These are phyloP conservation scores for Steinernema feltiae DNA, from an alignment of 1,140 invertebrate species.

Conservation along the genomic window DNA sequence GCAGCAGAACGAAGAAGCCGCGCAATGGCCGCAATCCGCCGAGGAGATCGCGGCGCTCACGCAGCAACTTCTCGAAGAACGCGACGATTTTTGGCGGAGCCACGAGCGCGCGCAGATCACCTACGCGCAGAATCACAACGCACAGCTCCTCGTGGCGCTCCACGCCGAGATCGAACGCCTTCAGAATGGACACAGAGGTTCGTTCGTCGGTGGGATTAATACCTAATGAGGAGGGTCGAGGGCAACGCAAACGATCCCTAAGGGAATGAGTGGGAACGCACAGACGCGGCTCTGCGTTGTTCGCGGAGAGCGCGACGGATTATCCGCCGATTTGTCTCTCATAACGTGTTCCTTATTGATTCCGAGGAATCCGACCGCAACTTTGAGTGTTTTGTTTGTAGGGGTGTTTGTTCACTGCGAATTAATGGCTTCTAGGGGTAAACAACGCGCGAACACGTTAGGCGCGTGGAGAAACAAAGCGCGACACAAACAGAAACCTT, in stretches of 20 bases:
- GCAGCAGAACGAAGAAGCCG: neutral
- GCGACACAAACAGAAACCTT: too few relatives aligned
- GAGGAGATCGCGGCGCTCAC: neutral
- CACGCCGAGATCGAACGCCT: conserved; percentile 21
- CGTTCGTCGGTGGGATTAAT: neutral
- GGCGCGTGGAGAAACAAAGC: too few relatives aligned
- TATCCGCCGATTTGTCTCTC: neutral
- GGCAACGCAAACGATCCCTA: neutral
- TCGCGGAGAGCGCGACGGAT: too few relatives aligned
- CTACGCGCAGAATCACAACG: conserved; percentile 14
- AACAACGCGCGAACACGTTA: too few relatives aligned
- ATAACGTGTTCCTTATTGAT: too few relatives aligned
- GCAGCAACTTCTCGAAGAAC: conserved; percentile 16
- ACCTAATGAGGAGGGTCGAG: neutral
- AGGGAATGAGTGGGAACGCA: neutral
- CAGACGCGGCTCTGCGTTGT: too few relatives aligned
- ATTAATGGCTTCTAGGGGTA: too few relatives aligned
- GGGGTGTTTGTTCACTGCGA: too few relatives aligned
- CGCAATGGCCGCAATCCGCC: neutral
- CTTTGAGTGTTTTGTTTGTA: too few relatives aligned
- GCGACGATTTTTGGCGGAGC: conserved; percentile 12
- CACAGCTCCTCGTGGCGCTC: conserved; percentile 3
- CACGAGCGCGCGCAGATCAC: conserved; percentile 23
- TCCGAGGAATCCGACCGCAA: too few relatives aligned
- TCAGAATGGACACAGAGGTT: neutral